Base-by-base conservation (phyloP, 2,888 invertebrate genomes). In the Keiferia lycopersicella region DNA sequence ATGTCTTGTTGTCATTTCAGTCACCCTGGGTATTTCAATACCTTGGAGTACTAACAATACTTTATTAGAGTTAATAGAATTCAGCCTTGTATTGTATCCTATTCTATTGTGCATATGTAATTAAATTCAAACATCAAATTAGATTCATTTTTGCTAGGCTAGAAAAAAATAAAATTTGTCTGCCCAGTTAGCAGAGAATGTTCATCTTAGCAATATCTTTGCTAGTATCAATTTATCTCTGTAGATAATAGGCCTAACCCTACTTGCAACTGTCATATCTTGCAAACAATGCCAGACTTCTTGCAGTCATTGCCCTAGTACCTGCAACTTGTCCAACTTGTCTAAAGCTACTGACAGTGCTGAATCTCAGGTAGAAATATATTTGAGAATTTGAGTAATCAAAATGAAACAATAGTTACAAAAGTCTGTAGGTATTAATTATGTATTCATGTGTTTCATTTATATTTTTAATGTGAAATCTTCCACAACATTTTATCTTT, bases 71-170 rank as follows among this genome's bases (percentile, higher is more conserved):
- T 41, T 59, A 30, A 14, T 51, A 61, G 56, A 67, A 62, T 67
- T 16, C 64, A 65, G 60, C 71, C 71, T 71, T 71, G 71, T 68
- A 67, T 69, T 69, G 67, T 67, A 64, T 41, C 14, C 64, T 67
- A 66, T 59, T 65, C 64, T 65, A 57, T 66, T 58, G 61, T 63
- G 63, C 57, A 51, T 61, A 61, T 65, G 58, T 61, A 50, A 60
- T 65, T 63, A 59, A 59, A 69, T 66, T 64, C 10, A 34, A 8
- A 61, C n/a, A 56, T 18, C 12, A 12, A 53, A 11, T 59, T 61
- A 34, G 56, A 63, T 61, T 57, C 22, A 16, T 1, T 0, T 16
- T 39, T 4, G 18, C n/a, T 58, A 6, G 12, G 34, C 16, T 7
- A 14, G 2, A 39, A 57, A 57, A 10, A 57, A 18, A 2, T 0